Evolutionary conservation across 2,888 invertebrate species (phyloP), one percentile per base, ranked within the genome.

Genomic region (Pterobdella sp.): DNA sequence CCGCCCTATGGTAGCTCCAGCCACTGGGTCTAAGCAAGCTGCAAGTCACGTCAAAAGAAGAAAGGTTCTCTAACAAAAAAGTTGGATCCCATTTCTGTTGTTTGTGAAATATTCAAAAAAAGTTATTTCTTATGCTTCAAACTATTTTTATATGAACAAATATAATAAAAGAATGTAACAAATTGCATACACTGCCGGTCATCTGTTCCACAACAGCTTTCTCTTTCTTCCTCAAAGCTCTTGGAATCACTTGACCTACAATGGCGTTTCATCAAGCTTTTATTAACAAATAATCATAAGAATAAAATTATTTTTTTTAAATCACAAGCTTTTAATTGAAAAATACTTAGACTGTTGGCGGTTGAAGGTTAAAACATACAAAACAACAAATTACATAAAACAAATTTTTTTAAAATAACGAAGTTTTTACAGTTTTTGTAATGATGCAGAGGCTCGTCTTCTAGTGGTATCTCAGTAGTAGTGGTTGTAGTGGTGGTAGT

Each of bases 381-480:
- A n/a, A n/a, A n/a, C n/a, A n/a, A n/a, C n/a, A n/a, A n/a, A n/a
- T n/a, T n/a, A n/a, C n/a, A n/a, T n/a, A n/a, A n/a, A n/a, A n/a
- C n/a, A n/a, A n/a, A n/a, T n/a, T n/a, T n/a, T n/a, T n/a, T n/a
- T n/a, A n/a, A n/a, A n/a, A n/a, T n/a, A n/a, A n/a, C n/a, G n/a
- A n/a, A n/a, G n/a, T n/a, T n/a, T n/a, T n/a, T 22, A 56, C 60
- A 56, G 60, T 56, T 22, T 26, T 56, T 56, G 60, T 26, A 56
- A 26, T 56, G 60, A 26, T 56, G 60, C 60, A 22, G 18, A n/a
- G 60, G 60, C 60, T 56, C 60, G 26, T 56, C 60, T 56, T 56
- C 10, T 3, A 56, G 18, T 22, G 60, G 60, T 3, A 18, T 3
- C 60, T 56, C 60, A 14, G 60, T 56, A 22, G 60, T 7, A 22